Base-by-base conservation (phyloP, 2,797 vertebrate genomes). In the Melanotaenia boesemani region DNA sequence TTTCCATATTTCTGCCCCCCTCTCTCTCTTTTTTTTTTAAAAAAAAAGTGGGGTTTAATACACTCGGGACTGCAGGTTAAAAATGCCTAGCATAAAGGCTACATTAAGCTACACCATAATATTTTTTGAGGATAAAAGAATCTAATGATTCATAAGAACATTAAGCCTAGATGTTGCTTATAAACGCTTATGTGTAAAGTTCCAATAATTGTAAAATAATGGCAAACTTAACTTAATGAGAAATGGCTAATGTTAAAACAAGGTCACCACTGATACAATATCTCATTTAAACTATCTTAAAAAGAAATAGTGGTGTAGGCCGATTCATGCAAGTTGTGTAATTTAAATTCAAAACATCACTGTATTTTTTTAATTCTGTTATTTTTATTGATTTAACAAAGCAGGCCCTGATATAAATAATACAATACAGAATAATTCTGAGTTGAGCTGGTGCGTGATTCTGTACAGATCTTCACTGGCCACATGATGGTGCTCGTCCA, bases 401-500 rank as follows among this genome's bases (percentile, higher is more conserved):
- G 64, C 70, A 89, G 74, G 50, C 69, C 76, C 83, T 80, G 70
- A 52, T 70, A 86, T 85, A 85, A 86, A 87, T 77, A 81, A 82
- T 61, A 85, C 72, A 88, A 83, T 85, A 77, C 83, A 87, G 72
- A 79, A 62, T 32, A 44, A 72, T 69, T 73, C 60, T 86, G 77
- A 65, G 37, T 77, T 22, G 30, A 63, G 72, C 63, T 80, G 82
- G 48, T 74, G 85, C 76, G 81, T 48, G 63, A 64, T 68, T 65
- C 59, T 92, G 89, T 62, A 91, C 90, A 74, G 48, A 39, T 72
- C 76, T 46, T 1, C 20, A 50, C 15, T 41, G 11, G 69, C 88
- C 93, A 89, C 93, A 83, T 89, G 93, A 61, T 89, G 93, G 92
- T 28, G 92, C 91, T 93, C 90, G 63, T 89, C 88, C 85, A 82